These are phyloP conservation scores for Carabus problematicus DNA, from an alignment of 2,888 invertebrate species.

Conservation along the genomic window DNA sequence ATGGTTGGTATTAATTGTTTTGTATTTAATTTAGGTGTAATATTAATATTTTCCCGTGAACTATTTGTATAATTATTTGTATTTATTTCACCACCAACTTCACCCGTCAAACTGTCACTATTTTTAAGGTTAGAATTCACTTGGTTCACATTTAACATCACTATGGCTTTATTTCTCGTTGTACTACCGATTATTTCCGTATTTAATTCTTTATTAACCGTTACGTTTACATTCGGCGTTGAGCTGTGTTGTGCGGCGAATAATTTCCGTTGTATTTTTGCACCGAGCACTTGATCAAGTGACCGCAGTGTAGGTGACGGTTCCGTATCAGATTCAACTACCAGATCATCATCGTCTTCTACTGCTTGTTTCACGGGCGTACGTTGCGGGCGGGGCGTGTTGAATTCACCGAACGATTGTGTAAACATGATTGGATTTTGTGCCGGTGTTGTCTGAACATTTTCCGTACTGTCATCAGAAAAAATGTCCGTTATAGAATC, in stretches of 20 bases:
- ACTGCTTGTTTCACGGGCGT: not conserved
- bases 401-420: conserved; percentile 27
- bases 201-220: not conserved
- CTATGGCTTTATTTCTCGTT: not conserved
- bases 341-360: conserved; percentile 8
- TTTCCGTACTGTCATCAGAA: conserved; percentile 22
- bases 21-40: too few species aligned
- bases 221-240: not conserved
- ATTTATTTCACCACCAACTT: too few species aligned
- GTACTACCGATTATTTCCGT: not conserved
- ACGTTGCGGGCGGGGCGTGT: conserved; percentile 5
- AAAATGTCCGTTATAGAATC: conserved; percentile 24
- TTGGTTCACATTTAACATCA: too few species aligned
- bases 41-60: too few species aligned
- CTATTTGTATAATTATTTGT: too few species aligned
- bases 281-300: too few species aligned
- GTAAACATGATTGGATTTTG: conserved; percentile 26
- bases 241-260: conserved; percentile 19
- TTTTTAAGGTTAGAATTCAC: not conserved
- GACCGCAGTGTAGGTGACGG: not conserved
- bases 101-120: too few species aligned
- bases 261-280: conserved; percentile 16
- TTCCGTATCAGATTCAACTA: conserved; percentile 23
- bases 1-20: too few species aligned
- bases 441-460: not conserved